Base-by-base conservation (phyloP, 2,113 vertebrate genomes). In the Malurus elegans region DNA sequence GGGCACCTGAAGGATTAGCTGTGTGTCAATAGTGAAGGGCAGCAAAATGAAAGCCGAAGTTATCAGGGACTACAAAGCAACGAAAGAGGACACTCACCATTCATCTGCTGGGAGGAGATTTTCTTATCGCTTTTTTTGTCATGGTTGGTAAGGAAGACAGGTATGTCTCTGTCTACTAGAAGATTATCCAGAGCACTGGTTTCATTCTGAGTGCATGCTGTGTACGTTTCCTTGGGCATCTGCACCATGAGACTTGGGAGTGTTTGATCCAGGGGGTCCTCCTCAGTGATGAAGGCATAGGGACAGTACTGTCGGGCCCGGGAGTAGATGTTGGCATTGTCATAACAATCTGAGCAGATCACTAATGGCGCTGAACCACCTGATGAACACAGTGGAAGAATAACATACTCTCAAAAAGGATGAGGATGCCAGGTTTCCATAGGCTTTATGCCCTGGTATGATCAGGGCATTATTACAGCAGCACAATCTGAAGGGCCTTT, bases 271-370 rank as follows among this genome's bases (percentile, higher is more conserved):
- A 99, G 95, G 19, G 97, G 58, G 14, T 99, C 99, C 8, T 99
- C 99, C 88, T 99, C 99, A 1, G 98, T 88, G 67, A 99, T 96
- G 60, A 98, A 99, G 70, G 98, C 97, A 15, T 99, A 99, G 1
- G 99, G 99, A 90, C 99, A 99, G 97, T 98, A 99, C 29, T 99
- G 99, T 51, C 98, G 98, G 1, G 98, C 98, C 82, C 98, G 98
- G 47, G 99, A 98, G 96, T 99, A 99, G 94, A 99, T 99, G 97
- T 99, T 99, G 60, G 99, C 99, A 3, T 99, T 99, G 97, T 99
- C 99, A 0, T 99, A 99, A 94, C 99, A 99, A 95, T 99, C 99
- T 2, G 99, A 99, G 97, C 99, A 99, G 97, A 99, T 99, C 93
- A 99, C 98, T 74, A 99, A 80, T 1, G 98, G 97, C 10, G 97